A percentile compares a stretch with the other conserved stretches of the same genome.
Evolutionary conservation across 2,888 invertebrate species (phyloP).

Genomic region (Metalampra italica): DNA sequence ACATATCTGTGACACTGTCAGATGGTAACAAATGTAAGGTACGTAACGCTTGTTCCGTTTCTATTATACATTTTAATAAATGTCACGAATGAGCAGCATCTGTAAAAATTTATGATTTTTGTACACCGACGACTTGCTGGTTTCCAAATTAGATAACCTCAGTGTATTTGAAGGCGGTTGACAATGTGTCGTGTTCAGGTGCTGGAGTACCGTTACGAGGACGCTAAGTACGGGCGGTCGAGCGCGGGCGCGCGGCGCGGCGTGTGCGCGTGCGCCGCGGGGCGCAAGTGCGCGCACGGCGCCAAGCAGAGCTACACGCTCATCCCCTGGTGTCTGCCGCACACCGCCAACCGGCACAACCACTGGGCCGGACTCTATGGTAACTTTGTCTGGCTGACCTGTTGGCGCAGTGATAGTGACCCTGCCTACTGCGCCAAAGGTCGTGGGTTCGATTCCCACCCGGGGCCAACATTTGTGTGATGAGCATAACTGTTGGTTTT

Average conservation of each 20-base stretch:
- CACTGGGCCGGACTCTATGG: conserved; percentile 92
- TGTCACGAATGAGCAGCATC: too few relatives aligned
- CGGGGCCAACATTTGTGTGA: too few relatives aligned
- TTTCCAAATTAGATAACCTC: too few relatives aligned
- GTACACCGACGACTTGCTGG: too few relatives aligned
- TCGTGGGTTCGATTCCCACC: too few relatives aligned
- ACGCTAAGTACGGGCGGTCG: conserved; percentile 69
- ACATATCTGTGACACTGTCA: conserved; percentile 82
- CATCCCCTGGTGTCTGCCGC: conserved; percentile 93
- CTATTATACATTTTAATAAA: too few relatives aligned
- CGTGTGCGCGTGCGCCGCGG: conserved; percentile 87
- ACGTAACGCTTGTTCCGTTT: conserved; percentile 9
- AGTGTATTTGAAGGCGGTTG: too few relatives aligned
- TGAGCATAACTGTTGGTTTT: too few relatives aligned
- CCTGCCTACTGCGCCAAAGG: too few relatives aligned
- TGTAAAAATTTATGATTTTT: too few relatives aligned
- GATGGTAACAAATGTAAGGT: conserved; percentile 84
- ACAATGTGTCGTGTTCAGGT: conserved; percentile 35
- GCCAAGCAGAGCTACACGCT: conserved; percentile 90
- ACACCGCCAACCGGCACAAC: conserved; percentile 91
- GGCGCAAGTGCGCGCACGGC: conserved; percentile 80
- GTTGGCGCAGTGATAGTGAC: too few relatives aligned
- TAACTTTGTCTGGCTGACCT: too few relatives aligned
- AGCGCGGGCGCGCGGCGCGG: conserved; percentile 78
- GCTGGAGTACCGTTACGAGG: conserved; percentile 66